Evolutionary conservation across 2,888 invertebrate species (phyloP).

Genomic region (Phortica magna): DNA sequence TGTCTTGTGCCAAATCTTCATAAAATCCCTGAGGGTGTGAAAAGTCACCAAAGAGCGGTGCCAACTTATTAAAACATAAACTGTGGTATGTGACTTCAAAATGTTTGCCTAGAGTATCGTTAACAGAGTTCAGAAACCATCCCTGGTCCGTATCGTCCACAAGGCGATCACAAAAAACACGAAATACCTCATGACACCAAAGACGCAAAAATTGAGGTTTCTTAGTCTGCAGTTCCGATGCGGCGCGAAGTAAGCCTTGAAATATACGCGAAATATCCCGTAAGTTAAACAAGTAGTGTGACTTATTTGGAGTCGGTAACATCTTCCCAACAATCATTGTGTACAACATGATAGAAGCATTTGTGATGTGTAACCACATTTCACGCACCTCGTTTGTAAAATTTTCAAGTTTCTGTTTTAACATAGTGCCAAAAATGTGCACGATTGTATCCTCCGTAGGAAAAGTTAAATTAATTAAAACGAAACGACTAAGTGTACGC

Average conservation of each 20-base stretch:
- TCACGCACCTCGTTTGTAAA: conserved; percentile 90
- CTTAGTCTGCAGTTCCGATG: conserved; percentile 87
- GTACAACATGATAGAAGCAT: conserved; percentile 88
- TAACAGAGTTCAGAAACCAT: conserved; percentile 86
- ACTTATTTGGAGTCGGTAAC: conserved; percentile 92
- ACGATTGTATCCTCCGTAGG: conserved; percentile 88
- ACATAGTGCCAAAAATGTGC: conserved; percentile 91
- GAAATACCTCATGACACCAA: conserved; percentile 91
- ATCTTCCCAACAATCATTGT: conserved; percentile 85
- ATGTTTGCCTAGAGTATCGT: conserved; percentile 86
- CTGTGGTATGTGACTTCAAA: conserved; percentile 90
- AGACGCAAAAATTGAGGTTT: conserved; percentile 85
- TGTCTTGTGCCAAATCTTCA: conserved; percentile 84
- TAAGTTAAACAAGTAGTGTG: conserved; percentile 93
- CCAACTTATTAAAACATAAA: conserved; percentile 85
- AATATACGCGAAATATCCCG: conserved; percentile 92
- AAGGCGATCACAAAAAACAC: conserved; percentile 91
- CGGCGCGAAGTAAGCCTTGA: conserved; percentile 88
- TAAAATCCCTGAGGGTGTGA: conserved; percentile 88
- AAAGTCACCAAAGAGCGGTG: conserved; percentile 89
- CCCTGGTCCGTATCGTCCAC: conserved; percentile 88
- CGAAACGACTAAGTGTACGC: conserved; percentile 88
- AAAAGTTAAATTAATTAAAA: conserved; percentile 88
- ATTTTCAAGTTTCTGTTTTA: conserved; percentile 86
- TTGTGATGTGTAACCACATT: conserved; percentile 83